Percentiles rank a stretch among this genome's conserved stretches.
Evolutionary conservation across 2,797 vertebrate species (phyloP).

Genomic region (Geotrypetes seraphini): DNA sequence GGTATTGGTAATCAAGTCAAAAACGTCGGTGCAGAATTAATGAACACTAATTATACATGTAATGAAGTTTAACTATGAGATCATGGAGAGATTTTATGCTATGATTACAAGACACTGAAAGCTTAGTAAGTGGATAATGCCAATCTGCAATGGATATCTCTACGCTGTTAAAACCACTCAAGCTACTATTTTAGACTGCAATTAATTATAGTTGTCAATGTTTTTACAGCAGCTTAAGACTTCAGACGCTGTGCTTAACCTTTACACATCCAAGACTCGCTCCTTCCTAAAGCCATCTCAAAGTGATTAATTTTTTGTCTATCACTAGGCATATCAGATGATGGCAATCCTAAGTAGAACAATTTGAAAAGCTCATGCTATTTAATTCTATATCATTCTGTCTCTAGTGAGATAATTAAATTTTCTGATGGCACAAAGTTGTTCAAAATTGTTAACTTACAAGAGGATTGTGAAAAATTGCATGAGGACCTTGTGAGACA

Average conservation of each 20-base stretch:
- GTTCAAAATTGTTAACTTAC: too few relatives aligned
- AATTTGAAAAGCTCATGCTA: too few relatives aligned
- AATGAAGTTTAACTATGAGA: constrained; percentile 8
- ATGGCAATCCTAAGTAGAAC: too few relatives aligned
- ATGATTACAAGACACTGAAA: not conserved
- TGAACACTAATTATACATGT: not conserved
- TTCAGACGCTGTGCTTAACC: constrained; percentile 8
- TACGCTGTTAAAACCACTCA: constrained; percentile 6
- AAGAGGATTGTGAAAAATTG: too few relatives aligned
- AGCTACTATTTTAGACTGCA: constrained; percentile 1
- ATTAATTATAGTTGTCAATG: constrained; percentile 15
- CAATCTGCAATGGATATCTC: not conserved
- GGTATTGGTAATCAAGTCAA: too few relatives aligned
- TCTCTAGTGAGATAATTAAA: too few relatives aligned
- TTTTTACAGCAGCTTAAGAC: constrained; percentile 16
- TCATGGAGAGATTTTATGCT: not conserved
- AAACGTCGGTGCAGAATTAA: too few relatives aligned
- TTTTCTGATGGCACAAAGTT: too few relatives aligned
- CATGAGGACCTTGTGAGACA: too few relatives aligned
- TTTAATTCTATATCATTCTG: too few relatives aligned
- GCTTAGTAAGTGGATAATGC: not conserved
- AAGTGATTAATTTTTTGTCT: constrained; percentile 22
- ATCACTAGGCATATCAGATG: not conserved
- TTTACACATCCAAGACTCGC: constrained; percentile 20
- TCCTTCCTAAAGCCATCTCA: constrained; percentile 9